Base-by-base conservation (phyloP, 2,888 invertebrate genomes). In the Himalopsyche anomala region DNA sequence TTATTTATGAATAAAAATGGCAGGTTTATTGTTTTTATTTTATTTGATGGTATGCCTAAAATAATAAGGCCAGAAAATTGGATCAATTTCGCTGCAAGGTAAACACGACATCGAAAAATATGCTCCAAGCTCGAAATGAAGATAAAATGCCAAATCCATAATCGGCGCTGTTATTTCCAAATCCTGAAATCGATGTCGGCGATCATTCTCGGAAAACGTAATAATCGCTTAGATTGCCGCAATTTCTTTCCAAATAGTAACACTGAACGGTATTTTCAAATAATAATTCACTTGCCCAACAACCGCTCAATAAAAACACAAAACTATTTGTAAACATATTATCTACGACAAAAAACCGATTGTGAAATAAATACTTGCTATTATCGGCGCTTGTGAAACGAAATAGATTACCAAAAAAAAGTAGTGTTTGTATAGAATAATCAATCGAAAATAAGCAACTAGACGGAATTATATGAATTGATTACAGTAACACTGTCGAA, bases 271-370 rank as follows among this genome's bases (percentile, higher is more conserved):
- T 69, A 12, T 51, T 85, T 69, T 79, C n/a, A 79, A 42, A 82
- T 85, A 85, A 85, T 74, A 74, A 19, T 19, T 36, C 54, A 42
- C 40, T 79, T 85, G 42, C 55, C 54, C 28, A 85, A 51, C 15
- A 51, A 85, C 55, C 19, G 36, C n/a, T 74, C 36, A 3, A 45
- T 69, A 81, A 80, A 45, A 74, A 45, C 2, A 28, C 19, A 28
- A 81, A n/a, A 17, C 36, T 45, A 51, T 84, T 84, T 81, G 69
- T 69, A 81, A 84, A 74, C 36, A 74, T 15, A 12, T 38, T 74
- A 74, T 38, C 74, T 74, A 74, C 5, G 74, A 74, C 74, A 36
- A 36, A 74, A 38, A 74, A 74, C 38, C 74, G 74, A 74, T 74
- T 38, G 12, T 8, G 74, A 74, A 38, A 74, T 28, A 74, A 74